These are phyloP conservation scores for Babylonia areolata DNA, from an alignment of 1,140 invertebrate genomes.

Conservation along the genomic window DNA sequence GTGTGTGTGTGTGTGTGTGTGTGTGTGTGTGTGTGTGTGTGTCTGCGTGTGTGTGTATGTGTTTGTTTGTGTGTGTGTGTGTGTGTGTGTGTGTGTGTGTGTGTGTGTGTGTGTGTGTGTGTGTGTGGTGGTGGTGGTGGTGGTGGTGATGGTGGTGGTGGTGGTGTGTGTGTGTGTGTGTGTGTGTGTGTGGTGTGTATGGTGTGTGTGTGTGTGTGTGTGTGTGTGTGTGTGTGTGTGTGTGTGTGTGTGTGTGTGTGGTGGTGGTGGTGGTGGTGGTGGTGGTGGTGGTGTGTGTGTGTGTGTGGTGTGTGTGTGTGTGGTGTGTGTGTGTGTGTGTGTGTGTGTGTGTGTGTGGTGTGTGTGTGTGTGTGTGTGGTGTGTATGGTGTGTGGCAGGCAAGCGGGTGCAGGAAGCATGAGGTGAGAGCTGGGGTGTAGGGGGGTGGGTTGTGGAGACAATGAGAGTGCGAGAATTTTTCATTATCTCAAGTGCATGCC, in stretches of 20 bases:
- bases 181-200: not conserved
- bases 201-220: not conserved
- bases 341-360: not conserved
- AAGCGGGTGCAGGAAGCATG: too few species aligned
- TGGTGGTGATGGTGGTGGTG: too few species aligned
- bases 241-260: slow-evolving; percentile 8
- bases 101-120: not conserved
- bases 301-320: not conserved
- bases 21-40: too few species aligned
- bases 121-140: not conserved
- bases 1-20: too few species aligned
- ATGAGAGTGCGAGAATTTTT: too few species aligned
- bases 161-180: not conserved
- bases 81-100: slow-evolving; percentile 7
- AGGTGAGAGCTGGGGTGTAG: too few species aligned
- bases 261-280: not conserved
- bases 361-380: too few species aligned
- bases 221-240: not conserved
- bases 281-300: not conserved
- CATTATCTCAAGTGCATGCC: too few species aligned
- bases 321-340: slow-evolving; percentile 4
- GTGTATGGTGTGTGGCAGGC: too few species aligned
- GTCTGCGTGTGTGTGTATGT: too few species aligned
- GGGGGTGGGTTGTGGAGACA: too few species aligned
- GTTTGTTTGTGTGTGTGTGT: not conserved